Conservation (phyloP, 30 jellyfish, hydroid and myxozoan species). For the Hydractinia echinata region DNA sequence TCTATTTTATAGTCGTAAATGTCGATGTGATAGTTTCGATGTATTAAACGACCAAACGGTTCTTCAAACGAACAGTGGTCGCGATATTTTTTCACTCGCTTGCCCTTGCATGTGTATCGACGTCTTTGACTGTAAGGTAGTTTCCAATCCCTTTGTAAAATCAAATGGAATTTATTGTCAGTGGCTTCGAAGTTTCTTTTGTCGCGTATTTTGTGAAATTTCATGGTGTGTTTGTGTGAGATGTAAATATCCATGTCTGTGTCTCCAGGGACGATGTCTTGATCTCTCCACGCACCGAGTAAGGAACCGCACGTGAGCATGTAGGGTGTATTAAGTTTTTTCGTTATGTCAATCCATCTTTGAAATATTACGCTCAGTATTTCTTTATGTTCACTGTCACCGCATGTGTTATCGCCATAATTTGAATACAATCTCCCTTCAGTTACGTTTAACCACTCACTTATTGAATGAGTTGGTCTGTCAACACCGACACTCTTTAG, state of each 20-base stretch:
- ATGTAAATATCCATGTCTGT: slow-evolving; percentile 63
- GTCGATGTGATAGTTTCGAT: slow-evolving; percentile 70
- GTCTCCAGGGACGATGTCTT: slow-evolving; percentile 69
- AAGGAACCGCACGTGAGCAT: slow-evolving; percentile 73
- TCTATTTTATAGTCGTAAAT: slow-evolving; percentile 55
- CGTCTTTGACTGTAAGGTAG: slow-evolving; percentile 62
- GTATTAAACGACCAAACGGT: slow-evolving; percentile 79
- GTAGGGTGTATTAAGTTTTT: slow-evolving; percentile 39
- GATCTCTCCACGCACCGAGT: slow-evolving; percentile 77
- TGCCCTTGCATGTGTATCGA: slow-evolving; percentile 72
- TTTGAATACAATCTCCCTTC: background rate
- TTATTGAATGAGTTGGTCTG: too few relatives aligned
- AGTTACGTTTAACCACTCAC: slow-evolving; percentile 4
- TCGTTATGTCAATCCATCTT: slow-evolving; percentile 56
- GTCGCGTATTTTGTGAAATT: slow-evolving; percentile 35
- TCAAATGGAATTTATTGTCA: slow-evolving; percentile 47
- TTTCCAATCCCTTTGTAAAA: slow-evolving; percentile 58
- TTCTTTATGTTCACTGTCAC: slow-evolving; percentile 4
- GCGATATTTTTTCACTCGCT: slow-evolving; percentile 46
- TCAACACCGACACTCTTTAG: too few relatives aligned
- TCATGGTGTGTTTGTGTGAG: slow-evolving; percentile 30
- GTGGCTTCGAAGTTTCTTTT: slow-evolving; percentile 46
- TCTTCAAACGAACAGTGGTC: slow-evolving; percentile 94
- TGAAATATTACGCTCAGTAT: slow-evolving; percentile 31
- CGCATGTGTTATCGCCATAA: slow-evolving; percentile 72